phyloP scores from a whole-genome alignment of 2,113 vertebrate genomes.

The Amblyornis subalaris region DNA sequence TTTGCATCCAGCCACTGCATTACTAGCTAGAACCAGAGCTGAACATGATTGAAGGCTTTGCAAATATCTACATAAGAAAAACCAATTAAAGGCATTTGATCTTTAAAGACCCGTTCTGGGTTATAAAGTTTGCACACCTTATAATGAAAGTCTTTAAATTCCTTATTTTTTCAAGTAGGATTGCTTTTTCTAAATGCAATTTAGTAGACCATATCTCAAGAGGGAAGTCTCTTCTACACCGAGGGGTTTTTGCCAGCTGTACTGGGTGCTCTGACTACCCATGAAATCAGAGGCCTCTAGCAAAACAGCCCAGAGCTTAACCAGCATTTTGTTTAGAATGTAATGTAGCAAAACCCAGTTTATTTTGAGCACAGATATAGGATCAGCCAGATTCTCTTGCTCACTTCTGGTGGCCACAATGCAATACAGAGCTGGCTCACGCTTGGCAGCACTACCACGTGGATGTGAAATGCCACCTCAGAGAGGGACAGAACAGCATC shows the following conservation, averaged over 20 bases:
- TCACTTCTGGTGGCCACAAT: neutral
- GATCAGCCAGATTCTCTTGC: neutral
- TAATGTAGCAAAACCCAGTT: neutral
- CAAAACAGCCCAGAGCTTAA: neutral
- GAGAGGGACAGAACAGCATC: neutral
- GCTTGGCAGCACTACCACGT: neutral
- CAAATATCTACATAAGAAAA: neutral
- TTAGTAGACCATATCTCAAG: neutral
- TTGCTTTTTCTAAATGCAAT: neutral
- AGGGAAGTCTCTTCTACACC: neutral
- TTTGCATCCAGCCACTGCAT: constrained; percentile 26
- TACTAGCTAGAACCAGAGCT: neutral
- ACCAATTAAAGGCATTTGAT: neutral
- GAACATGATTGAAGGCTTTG: neutral
- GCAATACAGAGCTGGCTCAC: neutral
- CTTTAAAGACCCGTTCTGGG: neutral
- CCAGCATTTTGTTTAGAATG: neutral
- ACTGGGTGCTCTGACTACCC: neutral
- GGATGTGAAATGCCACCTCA: neutral
- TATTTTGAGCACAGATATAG: neutral
- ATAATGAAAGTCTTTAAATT: neutral
- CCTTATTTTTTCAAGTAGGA: neutral
- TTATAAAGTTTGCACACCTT: neutral
- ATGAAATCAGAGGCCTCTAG: neutral
- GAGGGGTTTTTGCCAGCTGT: neutral